phyloP scores from a whole-genome alignment of 1,140 invertebrate species.

The Caenorhabditis latens region DNA sequence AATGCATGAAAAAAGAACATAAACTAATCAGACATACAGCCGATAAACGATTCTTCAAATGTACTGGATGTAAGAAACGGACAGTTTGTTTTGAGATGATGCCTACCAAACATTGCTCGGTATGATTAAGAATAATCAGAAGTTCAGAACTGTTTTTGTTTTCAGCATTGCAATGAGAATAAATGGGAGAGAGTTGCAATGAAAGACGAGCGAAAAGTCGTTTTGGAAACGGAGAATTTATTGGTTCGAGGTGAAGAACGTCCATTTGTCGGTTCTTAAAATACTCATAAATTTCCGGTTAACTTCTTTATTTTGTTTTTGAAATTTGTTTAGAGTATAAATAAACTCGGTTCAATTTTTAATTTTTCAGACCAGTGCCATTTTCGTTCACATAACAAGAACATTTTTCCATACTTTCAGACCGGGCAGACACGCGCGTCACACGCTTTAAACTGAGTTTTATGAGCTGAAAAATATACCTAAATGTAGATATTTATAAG shows the following conservation, averaged over 20 bases:
- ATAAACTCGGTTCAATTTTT: too few relatives aligned
- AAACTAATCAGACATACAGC: slow-evolving; percentile 24
- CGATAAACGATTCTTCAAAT: slow-evolving; percentile 63
- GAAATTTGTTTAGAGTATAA: not conserved
- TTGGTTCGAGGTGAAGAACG: slow-evolving; percentile 70
- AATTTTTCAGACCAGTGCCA: too few relatives aligned
- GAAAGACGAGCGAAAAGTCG: slow-evolving; percentile 72
- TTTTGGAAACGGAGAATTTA: slow-evolving; percentile 66
- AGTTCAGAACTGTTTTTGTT: slow-evolving; percentile 16
- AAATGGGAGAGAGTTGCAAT: slow-evolving; percentile 72
- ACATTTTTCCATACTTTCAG: too few relatives aligned
- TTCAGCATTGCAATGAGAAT: slow-evolving; percentile 67
- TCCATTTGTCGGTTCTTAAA: slow-evolving; percentile 64
- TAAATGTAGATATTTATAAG: too few relatives aligned
- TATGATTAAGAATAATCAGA: slow-evolving; percentile 45
- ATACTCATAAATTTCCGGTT: too few relatives aligned
- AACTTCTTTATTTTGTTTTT: not conserved
- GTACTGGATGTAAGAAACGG: slow-evolving; percentile 54
- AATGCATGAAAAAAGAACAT: slow-evolving; percentile 56
- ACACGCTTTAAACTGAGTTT: too few relatives aligned
- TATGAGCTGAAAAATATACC: too few relatives aligned
- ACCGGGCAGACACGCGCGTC: too few relatives aligned
- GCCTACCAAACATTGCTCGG: slow-evolving; percentile 69
- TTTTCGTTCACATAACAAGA: too few relatives aligned
- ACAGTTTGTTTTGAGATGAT: slow-evolving; percentile 65